Conservation (phyloP, 2,113 vertebrate species). For the Larimichthys polyactis region DNA sequence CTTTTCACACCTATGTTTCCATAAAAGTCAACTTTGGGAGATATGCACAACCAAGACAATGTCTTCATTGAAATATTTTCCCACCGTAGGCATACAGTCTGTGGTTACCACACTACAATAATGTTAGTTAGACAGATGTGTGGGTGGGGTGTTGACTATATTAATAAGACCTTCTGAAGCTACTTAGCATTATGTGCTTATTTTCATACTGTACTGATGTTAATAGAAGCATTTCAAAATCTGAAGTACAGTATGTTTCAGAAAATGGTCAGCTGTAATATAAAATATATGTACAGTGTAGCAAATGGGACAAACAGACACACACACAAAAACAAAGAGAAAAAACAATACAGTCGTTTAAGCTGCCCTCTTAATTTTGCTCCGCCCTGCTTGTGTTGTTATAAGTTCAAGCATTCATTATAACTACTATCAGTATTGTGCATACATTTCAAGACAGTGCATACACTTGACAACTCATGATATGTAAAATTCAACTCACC, state of each 20-base stretch:
- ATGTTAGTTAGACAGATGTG: not conserved
- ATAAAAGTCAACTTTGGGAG: not conserved
- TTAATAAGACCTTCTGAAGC: not conserved
- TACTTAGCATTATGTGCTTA: not conserved
- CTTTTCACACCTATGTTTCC: not conserved
- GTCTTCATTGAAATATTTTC: constrained; percentile 8
- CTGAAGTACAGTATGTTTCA: constrained; percentile 9
- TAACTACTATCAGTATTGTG: constrained; percentile 57
- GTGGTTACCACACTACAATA: not conserved
- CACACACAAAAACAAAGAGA: constrained; percentile 4
- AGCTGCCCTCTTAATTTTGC: constrained; percentile 46
- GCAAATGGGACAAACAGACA: constrained; percentile 51
- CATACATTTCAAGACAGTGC: constrained; percentile 83
- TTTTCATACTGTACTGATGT: constrained; percentile 7
- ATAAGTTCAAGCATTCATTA: constrained; percentile 58
- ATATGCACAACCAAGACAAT: constrained; percentile 11
- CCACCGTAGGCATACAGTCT: not conserved
- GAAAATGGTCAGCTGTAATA: constrained; percentile 61
- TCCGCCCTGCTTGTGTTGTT: constrained; percentile 25
- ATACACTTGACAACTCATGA: constrained; percentile 90
- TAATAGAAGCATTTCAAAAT: not conserved
- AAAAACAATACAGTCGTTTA: constrained; percentile 33
- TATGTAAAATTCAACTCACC: constrained; percentile 96
- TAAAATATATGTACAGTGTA: constrained; percentile 48
- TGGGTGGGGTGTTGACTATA: not conserved